Base-by-base conservation (phyloP, 2,797 vertebrate genomes). In the Micrastur ruficollis region DNA sequence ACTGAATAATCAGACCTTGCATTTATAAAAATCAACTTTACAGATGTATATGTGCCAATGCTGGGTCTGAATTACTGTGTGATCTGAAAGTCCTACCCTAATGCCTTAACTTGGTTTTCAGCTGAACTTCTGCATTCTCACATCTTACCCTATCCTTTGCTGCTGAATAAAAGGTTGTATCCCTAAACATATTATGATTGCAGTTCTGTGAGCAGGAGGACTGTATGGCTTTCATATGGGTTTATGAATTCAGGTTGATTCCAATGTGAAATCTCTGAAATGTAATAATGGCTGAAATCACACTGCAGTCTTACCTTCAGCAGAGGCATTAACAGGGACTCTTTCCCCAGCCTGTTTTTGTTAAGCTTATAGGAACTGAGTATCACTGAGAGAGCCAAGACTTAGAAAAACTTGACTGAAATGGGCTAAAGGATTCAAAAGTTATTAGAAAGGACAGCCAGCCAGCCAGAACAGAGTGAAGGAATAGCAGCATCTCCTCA, bases 161-260 rank as follows among this genome's bases (percentile, higher is more conserved):
- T 86, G 76, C 56, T 65, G 40, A 73, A 68, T 40, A 59, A 44
- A 91, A 76, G 26, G 15, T 21, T 59, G 59, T 65, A 23, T 42
- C 46, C 56, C n/a, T 67, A 49, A 90, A 74, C 1, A 8, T 42
- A 42, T 14, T 34, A 27, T 1, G 21, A 63, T 1, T 74, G 78
- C 32, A 71, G 49, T 55, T 81, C 42, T 50, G 36, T 25, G 31
- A 91, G 42, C n/a, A 52, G n/a, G 8, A 78, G 19, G 27, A 59
- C 31, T 32, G 13, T 22, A 38, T 63, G 61, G 61, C 52, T 68
- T 67, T 79, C 61, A 47, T 12, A 53, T 4, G 38, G 26, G 59
- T 86, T 90, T 78, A 74, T 65, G 58, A 89, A 58, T 81, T 87
- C 53, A 52, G 53, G 11, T 47, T 89, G 40, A 87, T 50, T 79